Conservation (phyloP, 2,797 vertebrate genomes). For the Urophycis tenuis region DNA sequence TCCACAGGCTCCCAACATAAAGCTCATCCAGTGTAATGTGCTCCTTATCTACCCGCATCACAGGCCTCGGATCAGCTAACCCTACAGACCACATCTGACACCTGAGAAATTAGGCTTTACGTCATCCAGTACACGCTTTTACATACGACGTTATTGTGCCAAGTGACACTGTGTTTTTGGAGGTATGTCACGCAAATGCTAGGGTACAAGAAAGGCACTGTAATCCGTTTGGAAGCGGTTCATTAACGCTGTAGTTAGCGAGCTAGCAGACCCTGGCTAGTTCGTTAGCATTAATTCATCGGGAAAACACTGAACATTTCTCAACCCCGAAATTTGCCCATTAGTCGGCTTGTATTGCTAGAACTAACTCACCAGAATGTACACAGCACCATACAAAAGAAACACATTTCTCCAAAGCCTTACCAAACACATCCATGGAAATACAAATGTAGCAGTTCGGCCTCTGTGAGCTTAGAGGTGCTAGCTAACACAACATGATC, state of each 20-base stretch:
- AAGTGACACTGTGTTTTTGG: neutral
- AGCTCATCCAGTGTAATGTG: neutral
- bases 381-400: neutral
- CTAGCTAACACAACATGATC: conserved; percentile 67
- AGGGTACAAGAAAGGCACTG: neutral
- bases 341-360: neutral
- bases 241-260: conserved; percentile 41
- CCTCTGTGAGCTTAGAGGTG: conserved; percentile 55
- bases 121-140: neutral
- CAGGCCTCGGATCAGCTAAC: conserved; percentile 39
- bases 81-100: neutral
- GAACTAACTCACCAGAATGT: no score
- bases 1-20: neutral
- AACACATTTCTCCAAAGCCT: conserved; percentile 32
- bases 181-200: neutral
- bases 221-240: neutral
- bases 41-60: conserved; percentile 26
- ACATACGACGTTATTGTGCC: neutral
- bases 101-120: neutral
- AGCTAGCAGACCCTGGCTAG: conserved; percentile 22
- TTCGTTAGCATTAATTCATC: conserved; percentile 37
- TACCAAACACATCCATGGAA: conserved; percentile 63
- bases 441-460: conserved; percentile 48
- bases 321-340: neutral
- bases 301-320: conserved; percentile 32